Evolutionary conservation across 2,113 vertebrate genomes (phyloP).

Genomic region (Anguilla japonica): DNA sequence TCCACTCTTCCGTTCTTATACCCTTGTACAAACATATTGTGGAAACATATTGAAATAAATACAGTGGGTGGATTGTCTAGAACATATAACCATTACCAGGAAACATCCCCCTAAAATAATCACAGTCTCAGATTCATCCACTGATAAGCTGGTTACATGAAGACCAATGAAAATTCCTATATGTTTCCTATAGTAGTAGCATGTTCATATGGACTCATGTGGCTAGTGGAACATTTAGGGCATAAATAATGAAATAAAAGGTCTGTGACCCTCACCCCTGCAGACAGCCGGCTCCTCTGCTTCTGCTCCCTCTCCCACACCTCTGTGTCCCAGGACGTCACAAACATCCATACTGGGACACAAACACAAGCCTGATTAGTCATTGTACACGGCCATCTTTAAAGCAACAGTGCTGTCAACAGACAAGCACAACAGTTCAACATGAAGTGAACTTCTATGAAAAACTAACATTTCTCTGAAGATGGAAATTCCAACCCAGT

Average conservation of each 20-base stretch:
- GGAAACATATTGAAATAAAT: not conserved
- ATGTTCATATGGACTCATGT: constrained; percentile 39
- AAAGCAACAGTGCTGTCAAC: too few species aligned
- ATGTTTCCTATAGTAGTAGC: not conserved
- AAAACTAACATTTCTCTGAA: too few species aligned
- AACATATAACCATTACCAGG: not conserved
- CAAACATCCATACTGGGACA: constrained; percentile 46
- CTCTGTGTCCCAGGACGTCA: constrained; percentile 51
- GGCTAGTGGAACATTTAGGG: constrained; percentile 40
- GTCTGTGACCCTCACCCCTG: constrained; percentile 53
- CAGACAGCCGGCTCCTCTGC: constrained; percentile 65
- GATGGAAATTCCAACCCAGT: too few species aligned
- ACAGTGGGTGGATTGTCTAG: too few species aligned
- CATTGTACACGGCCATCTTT: not conserved
- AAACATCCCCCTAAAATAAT: constrained; percentile 5
- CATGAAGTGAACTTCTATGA: too few species aligned
- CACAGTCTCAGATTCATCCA: not conserved
- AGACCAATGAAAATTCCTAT: not conserved
- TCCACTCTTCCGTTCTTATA: constrained; percentile 30
- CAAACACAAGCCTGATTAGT: not conserved
- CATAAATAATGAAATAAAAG: constrained; percentile 45
- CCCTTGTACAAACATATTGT: constrained; percentile 49
- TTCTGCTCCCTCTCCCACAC: constrained; percentile 69
- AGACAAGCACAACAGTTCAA: too few species aligned
- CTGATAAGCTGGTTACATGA: not conserved